Percentiles rank a stretch among this genome's conserved stretches.
These are phyloP conservation scores for Tanytarsus gracilentus DNA, from an alignment of 2,888 invertebrate species.

Conservation along the genomic window DNA sequence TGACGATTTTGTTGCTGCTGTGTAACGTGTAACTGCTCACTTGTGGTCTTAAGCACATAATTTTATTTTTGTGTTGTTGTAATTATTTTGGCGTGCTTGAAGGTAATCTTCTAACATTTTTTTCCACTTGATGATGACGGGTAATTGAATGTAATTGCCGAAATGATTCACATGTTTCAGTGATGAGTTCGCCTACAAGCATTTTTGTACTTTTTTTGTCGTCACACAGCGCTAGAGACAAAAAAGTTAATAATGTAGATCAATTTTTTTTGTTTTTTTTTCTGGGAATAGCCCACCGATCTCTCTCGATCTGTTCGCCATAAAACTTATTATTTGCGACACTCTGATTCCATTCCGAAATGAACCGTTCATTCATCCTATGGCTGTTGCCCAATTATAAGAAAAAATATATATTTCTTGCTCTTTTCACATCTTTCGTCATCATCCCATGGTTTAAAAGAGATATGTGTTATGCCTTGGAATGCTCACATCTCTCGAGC, in stretches of 20 bases:
- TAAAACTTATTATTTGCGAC: conserved; percentile 10
- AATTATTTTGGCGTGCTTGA: conserved; percentile 2
- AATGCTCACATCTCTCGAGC: no score
- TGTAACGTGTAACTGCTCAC: no score
- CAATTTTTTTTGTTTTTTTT: no score
- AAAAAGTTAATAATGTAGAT: no score
- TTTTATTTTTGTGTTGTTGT: not conserved
- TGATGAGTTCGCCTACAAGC: conserved; percentile 3
- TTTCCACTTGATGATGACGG: conserved; percentile 10
- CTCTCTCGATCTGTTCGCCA: no score
- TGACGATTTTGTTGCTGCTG: not conserved
- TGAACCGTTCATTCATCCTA: conserved; percentile 9
- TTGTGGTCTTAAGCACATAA: no score
- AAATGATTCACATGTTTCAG: conserved; percentile 3
- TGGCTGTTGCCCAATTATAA: conserved; percentile 27
- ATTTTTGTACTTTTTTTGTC: no score
- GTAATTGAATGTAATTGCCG: conserved; percentile 12
- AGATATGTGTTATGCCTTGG: no score
- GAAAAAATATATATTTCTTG: not conserved
- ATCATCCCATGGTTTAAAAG: not conserved
- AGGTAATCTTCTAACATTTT: conserved; percentile 18
- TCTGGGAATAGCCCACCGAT: no score
- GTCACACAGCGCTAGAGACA: no score
- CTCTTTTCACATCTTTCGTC: not conserved
- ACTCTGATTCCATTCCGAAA: conserved; percentile 1